Conservation (phyloP, 2,797 vertebrate species). For the Coendou prehensilis region DNA sequence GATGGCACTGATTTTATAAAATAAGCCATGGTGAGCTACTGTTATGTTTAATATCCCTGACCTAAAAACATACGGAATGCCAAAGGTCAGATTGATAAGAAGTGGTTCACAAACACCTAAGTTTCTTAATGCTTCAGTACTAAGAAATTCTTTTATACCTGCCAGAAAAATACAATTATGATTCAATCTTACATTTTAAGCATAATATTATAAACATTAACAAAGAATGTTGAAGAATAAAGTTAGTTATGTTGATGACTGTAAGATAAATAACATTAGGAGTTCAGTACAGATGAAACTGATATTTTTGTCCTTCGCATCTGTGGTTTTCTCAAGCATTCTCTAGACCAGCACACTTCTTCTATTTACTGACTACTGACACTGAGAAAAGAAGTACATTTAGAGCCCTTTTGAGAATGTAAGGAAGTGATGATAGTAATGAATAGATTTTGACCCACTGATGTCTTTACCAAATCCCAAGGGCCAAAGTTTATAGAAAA, state of each 20-base stretch:
- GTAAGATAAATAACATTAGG: constrained; percentile 26
- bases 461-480: constrained; percentile 58
- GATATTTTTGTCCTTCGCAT: not conserved
- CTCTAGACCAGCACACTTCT: not conserved
- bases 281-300: not conserved
- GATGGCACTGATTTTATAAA: not conserved
- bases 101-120: not conserved
- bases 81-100: not conserved
- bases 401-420: constrained; percentile 43
- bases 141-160: not conserved
- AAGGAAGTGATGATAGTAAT: constrained; percentile 6
- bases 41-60: not conserved
- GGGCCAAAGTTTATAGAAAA: constrained; percentile 50
- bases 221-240: not conserved
- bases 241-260: not conserved
- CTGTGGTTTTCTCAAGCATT: not conserved
- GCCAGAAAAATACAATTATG: not conserved
- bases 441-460: not conserved
- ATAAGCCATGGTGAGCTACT: not conserved
- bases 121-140: not conserved
- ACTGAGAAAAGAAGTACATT: not conserved
- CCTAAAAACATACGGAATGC: not conserved
- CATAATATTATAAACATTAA: constrained; percentile 46
- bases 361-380: not conserved
- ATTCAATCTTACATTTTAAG: not conserved